Evolutionary conservation across 2,113 vertebrate genomes (phyloP).

Genomic region (Alligator mississippiensis): DNA sequence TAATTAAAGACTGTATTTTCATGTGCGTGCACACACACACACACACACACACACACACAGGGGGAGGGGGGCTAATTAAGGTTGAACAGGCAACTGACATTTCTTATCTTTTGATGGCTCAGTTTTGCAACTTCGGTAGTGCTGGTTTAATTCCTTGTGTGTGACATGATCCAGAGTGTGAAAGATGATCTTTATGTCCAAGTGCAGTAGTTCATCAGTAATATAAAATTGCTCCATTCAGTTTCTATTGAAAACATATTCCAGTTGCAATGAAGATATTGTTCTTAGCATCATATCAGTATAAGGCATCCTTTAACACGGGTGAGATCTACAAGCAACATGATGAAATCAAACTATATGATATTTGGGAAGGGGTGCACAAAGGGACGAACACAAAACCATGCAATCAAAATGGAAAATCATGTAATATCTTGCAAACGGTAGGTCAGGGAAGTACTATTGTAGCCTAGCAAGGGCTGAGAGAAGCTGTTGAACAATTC

Average conservation of each 20-base stretch:
- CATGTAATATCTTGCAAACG: background rate
- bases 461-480: constrained; percentile 52
- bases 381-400: constrained; percentile 18
- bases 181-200: constrained; percentile 56
- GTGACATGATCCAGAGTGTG: constrained; percentile 6
- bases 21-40: background rate
- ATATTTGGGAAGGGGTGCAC: constrained; percentile 44
- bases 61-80: background rate
- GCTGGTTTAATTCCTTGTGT: background rate
- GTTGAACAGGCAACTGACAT: background rate
- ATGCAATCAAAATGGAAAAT: background rate
- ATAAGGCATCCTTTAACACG: constrained; percentile 32
- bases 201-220: constrained; percentile 48
- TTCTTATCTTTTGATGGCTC: background rate
- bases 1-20: background rate
- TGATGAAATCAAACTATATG: background rate
- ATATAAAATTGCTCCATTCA: constrained; percentile 50
- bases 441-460: constrained; percentile 30
- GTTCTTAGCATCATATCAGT: background rate
- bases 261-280: background rate
- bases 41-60: no score
- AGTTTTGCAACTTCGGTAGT: background rate
- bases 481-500: constrained; percentile 70
- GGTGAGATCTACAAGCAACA: background rate
- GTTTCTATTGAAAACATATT: constrained; percentile 48